These are phyloP conservation scores for Drosophila gaucha DNA, from an alignment of 2,888 invertebrate species.

Conservation along the genomic window DNA sequence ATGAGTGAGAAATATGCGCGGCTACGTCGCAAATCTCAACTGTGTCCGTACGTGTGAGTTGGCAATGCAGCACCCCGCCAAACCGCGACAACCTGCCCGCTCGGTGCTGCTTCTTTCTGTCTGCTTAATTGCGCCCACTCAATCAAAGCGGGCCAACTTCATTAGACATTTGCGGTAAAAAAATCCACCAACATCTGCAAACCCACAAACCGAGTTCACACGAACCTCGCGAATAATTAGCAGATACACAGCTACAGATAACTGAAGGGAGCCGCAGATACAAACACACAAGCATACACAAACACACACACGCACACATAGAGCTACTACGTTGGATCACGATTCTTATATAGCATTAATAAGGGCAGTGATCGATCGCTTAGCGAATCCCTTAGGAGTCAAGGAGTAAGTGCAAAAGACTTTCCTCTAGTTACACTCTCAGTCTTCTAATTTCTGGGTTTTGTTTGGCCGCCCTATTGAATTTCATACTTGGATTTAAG, in stretches of 20 bases:
- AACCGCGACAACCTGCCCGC: background rate
- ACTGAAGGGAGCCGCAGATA: slow-evolving; percentile 12
- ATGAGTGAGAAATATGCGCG: slow-evolving; percentile 80
- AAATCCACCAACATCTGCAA: slow-evolving; percentile 66
- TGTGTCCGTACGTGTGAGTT: slow-evolving; percentile 48
- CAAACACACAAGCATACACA: background rate
- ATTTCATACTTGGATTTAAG: slow-evolving; percentile 66
- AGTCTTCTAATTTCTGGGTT: slow-evolving; percentile 34
- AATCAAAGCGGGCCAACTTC: slow-evolving; percentile 81
- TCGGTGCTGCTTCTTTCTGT: slow-evolving; percentile 24
- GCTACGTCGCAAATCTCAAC: slow-evolving; percentile 66
- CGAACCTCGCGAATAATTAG: slow-evolving; percentile 72
- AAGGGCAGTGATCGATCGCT: slow-evolving; percentile 5
- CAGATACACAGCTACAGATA: slow-evolving; percentile 33
- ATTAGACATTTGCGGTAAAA: slow-evolving; percentile 81
- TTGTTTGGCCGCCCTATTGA: slow-evolving; percentile 65
- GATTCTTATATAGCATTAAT: background rate
- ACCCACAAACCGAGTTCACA: slow-evolving; percentile 81
- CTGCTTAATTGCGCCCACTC: slow-evolving; percentile 74
- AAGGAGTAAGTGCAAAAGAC: background rate
- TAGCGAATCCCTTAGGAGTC: background rate
- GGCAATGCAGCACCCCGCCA: background rate
- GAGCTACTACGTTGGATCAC: background rate
- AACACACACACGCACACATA: background rate
- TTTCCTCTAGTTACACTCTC: slow-evolving; percentile 15